A percentile compares a stretch with the other conserved stretches of the same genome.
These are phyloP conservation scores for Antheraea pernyi DNA, from an alignment of 1,140 invertebrate genomes.

Conservation along the genomic window DNA sequence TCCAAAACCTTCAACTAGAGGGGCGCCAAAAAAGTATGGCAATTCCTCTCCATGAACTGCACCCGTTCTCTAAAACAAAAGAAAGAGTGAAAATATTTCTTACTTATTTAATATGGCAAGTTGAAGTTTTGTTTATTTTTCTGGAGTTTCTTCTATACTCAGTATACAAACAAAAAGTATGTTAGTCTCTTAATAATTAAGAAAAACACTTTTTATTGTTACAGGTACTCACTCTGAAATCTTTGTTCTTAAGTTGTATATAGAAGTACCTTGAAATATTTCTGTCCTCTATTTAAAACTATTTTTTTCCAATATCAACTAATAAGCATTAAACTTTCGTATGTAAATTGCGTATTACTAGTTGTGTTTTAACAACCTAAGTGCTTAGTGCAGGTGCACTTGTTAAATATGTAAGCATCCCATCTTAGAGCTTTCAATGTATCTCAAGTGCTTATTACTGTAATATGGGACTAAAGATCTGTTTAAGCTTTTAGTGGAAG, in stretches of 20 bases:
- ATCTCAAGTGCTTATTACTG: neutral
- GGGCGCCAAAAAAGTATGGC: conserved; percentile 93
- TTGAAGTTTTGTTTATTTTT: too few relatives aligned
- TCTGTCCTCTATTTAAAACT: too few relatives aligned
- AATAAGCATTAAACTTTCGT: neutral
- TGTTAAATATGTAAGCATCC: neutral
- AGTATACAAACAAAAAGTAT: too few relatives aligned
- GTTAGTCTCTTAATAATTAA: too few relatives aligned
- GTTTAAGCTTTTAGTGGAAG: neutral
- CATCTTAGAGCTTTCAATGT: neutral
- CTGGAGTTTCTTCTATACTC: too few relatives aligned
- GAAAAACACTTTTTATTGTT: too few relatives aligned
- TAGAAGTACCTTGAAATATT: too few relatives aligned
- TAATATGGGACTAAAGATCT: neutral
- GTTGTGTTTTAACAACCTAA: neutral
- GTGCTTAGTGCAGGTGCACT: neutral
- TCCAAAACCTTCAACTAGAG: conserved; percentile 88
- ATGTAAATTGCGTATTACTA: neutral
- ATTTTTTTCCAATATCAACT: too few relatives aligned
- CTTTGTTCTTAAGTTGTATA: too few relatives aligned
- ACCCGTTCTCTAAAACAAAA: conserved; percentile 84
- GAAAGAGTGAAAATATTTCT: neutral
- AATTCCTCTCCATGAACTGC: conserved; percentile 96
- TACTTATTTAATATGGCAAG: too few relatives aligned
- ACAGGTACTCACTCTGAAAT: too few relatives aligned